These are phyloP conservation scores for Leptodirus hochenwartii DNA, from an alignment of 2,888 invertebrate genomes.

Conservation along the genomic window DNA sequence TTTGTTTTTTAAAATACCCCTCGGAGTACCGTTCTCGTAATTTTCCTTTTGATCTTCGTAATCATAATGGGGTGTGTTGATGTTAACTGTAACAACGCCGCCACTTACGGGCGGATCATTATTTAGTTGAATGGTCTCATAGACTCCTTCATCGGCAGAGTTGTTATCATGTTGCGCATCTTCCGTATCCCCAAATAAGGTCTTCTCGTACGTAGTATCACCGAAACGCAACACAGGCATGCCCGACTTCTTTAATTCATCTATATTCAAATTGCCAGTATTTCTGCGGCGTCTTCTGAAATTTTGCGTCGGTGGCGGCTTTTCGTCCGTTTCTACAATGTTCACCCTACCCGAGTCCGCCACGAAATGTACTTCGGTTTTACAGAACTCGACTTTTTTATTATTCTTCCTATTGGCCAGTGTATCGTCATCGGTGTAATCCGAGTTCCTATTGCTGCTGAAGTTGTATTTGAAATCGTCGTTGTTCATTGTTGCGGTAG, in stretches of 20 bases:
- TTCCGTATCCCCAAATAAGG: slow-evolving; percentile 16
- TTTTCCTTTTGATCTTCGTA: slow-evolving; percentile 15
- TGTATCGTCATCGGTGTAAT: slow-evolving; percentile 23
- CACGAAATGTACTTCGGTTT: slow-evolving; percentile 76
- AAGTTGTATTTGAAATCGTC: no score
- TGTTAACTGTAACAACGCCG: slow-evolving; percentile 14
- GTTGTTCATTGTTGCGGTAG: no score
- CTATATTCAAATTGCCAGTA: slow-evolving; percentile 27
- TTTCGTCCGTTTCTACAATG: slow-evolving; percentile 74
- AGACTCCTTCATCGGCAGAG: slow-evolving; percentile 6
- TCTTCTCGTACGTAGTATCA: slow-evolving; percentile 31
- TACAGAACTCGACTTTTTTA: slow-evolving; percentile 72
- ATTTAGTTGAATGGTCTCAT: slow-evolving; percentile 8
- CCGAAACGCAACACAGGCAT: slow-evolving; percentile 49
- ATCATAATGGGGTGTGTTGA: slow-evolving; percentile 11
- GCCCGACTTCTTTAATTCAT: slow-evolving; percentile 26
- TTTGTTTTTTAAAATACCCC: slow-evolving; percentile 57
- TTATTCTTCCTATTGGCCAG: slow-evolving; percentile 30
- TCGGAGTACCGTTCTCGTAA: slow-evolving; percentile 29
- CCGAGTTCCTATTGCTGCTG: no score
- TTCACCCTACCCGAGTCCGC: slow-evolving; percentile 73
- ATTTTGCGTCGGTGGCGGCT: slow-evolving; percentile 69
- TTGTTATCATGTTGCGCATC: slow-evolving; percentile 2
- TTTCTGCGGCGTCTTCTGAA: slow-evolving; percentile 49
- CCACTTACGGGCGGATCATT: not conserved